These are phyloP conservation scores for Meandrina meandrites DNA, from an alignment of 92 coral and sea anemone species.

Conservation along the genomic window DNA sequence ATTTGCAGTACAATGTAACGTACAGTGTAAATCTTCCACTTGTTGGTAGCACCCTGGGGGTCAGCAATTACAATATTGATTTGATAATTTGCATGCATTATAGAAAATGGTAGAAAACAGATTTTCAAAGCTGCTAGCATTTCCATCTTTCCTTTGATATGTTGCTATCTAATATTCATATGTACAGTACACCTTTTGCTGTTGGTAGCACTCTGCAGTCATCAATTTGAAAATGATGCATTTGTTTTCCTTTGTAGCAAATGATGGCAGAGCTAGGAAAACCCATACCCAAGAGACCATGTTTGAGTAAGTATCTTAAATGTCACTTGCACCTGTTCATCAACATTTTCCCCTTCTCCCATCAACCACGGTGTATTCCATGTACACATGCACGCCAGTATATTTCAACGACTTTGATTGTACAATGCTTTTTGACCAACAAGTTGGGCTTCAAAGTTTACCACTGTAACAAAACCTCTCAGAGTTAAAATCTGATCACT, in stretches of 20 bases:
- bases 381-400: too few species aligned
- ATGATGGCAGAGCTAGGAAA: slow-evolving; percentile 95
- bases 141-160: too few species aligned
- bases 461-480: background rate
- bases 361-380: too few species aligned
- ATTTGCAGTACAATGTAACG: background rate
- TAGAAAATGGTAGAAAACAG: too few species aligned
- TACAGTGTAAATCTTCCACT: background rate
- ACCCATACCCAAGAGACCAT: slow-evolving; percentile 92
- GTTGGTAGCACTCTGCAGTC: background rate
- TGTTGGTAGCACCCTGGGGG: too few species aligned
- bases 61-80: too few species aligned
- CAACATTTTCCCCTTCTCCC: background rate
- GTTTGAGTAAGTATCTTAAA: slow-evolving; percentile 61
- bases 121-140: too few species aligned
- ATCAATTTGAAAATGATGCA: background rate
- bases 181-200: background rate
- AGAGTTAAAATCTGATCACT: background rate
- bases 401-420: background rate
- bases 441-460: background rate
- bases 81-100: background rate
- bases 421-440: background rate
- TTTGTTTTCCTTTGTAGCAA: slow-evolving; percentile 48
- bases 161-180: background rate
- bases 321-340: background rate